Evolutionary conservation across 2,888 invertebrate species (phyloP), one percentile per base, ranked within the genome.

Genomic region (Nemoura dubitans): DNA sequence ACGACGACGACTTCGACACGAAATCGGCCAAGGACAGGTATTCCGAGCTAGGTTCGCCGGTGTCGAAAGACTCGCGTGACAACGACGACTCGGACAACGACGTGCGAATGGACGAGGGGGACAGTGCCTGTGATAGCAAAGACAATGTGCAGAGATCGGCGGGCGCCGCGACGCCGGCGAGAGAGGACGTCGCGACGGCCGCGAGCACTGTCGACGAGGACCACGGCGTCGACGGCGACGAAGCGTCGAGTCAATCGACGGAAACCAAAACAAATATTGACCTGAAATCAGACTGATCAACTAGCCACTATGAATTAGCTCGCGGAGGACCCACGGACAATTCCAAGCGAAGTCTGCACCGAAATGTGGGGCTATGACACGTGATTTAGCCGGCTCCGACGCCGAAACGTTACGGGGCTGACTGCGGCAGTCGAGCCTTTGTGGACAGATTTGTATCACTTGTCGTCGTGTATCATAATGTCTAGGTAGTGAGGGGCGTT

Each of bases 61-160:
- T 59, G 90, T 91, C 25, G 90, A 91, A 76, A 89, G 91, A 86
- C 91, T 91, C 81, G 91, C 91, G 85, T 89, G 91, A 84, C n/a
- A 76, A 84, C n/a, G 84, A 84, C 1, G 59, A 14, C 29, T 84
- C 84, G 26, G 84, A 76, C n/a, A 84, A 83, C 25, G 86, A 86
- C 21, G 87, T 29, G 26, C 80, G 36, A 42, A 78, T 29, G 88
- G 89, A 89, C n/a, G n/a, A n/a, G 88, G 88, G 89, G 89, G 89
- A 89, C 92, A 92, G 92, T 92, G 92, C 92, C 92, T 92, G 92
- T 92, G 92, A 92, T 92, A 92, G 91, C 91, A 92, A 92, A 90
- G 91, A 91, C 91, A 91, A 91, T 91, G 90, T 91, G 90, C 91
- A 91, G 83, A 76, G 59, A 27, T 30, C 81, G 21, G 87, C 86